Evolutionary conservation across 2,888 invertebrate species (phyloP), one percentile per base, ranked within the genome.

Genomic region (Tiphia femorata): DNA sequence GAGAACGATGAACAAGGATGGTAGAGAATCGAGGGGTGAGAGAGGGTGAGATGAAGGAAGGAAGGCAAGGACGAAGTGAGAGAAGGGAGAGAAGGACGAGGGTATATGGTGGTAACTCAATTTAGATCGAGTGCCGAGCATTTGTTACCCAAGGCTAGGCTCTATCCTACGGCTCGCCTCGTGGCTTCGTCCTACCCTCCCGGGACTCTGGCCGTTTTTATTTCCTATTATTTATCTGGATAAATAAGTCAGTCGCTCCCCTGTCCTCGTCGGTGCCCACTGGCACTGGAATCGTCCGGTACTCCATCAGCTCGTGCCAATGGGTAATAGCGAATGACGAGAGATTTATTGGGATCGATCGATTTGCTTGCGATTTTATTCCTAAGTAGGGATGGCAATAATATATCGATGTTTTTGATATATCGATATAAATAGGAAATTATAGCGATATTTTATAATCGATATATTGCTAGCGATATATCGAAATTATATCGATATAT

Each of bases 101-200:
- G 33, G 33, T 33, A 64, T 63, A 67, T 68, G 65, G 67, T 67
- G 69, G 64, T 84, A 82, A 84, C 84, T 82, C 84, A 82, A 84
- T 84, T 84, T 83, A 84, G 84, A 84, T 84, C 83, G 83, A 84
- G 84, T 83, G 80, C 73, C 75, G 73, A 71, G 78, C 83, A 84
- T 84, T 84, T 83, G 81, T 84, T 81, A 80, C 74, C 67, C n/a
- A 64, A 67, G 72, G 67, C 73, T 72, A 64, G 67, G 64, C 69
- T 75, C 65, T 63, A 55, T 72, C 8, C 25, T 19, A 61, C 33
- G 33, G 33, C 61, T 49, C 62, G 53, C 52, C 53, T 54, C 44
- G 53, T 27, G 35, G 66, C 61, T 62, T 62, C 59, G 53, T 67
- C 67, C 70, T 61, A 52, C 65, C 67, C n/a, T n/a, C 33, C 55